These are phyloP conservation scores for Delphinapterus leucas DNA, from an alignment of 2,113 vertebrate genomes.

Conservation along the genomic window DNA sequence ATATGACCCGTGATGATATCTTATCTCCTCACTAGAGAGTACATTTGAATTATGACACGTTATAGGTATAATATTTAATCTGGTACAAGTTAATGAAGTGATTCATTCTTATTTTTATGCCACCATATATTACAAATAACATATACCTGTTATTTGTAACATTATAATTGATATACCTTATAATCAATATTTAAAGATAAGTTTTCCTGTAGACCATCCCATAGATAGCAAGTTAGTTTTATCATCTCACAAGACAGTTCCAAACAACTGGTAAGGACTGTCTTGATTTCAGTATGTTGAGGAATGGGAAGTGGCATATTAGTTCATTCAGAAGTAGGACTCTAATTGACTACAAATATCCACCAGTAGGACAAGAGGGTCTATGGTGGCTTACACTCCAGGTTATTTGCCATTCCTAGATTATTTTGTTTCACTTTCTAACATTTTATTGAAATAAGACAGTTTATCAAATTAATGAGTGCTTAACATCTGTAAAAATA, in stretches of 20 bases:
- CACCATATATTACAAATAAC: not conserved
- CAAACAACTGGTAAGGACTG: not conserved
- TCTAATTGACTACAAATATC: not conserved
- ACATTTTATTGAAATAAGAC: not conserved
- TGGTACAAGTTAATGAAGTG: not conserved
- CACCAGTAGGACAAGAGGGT: not conserved
- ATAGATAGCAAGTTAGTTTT: not conserved
- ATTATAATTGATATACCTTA: not conserved
- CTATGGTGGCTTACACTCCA: not conserved
- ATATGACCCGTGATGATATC: not conserved
- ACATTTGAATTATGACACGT: not conserved
- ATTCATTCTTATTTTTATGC: not conserved
- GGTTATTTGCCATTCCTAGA: not conserved
- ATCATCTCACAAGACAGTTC: not conserved
- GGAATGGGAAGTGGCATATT: not conserved
- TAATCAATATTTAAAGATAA: not conserved
- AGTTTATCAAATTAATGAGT: not conserved
- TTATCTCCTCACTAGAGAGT: not conserved
- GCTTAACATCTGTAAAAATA: not conserved
- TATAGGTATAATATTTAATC: not conserved
- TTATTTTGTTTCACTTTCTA: not conserved
- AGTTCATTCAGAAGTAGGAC: not conserved
- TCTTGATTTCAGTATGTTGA: not conserved
- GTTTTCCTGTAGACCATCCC: accelerated
- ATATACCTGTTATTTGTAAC: not conserved